A percentile compares a stretch with the other conserved stretches of the same genome.
Conservation (phyloP, 2,113 vertebrate genomes). For the Odocoileus hemionus region DNA sequence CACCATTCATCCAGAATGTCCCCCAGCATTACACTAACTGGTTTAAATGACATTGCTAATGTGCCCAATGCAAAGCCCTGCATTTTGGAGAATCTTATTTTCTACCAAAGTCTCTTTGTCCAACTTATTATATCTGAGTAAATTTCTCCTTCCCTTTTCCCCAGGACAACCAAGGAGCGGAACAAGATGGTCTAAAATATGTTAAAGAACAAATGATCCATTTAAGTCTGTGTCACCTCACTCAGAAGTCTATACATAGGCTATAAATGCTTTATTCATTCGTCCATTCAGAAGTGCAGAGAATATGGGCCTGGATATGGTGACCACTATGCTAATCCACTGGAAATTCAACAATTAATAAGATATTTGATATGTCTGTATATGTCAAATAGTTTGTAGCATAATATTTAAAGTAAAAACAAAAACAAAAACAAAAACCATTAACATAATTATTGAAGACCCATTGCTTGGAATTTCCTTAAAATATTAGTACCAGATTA, state of each 20-base stretch:
- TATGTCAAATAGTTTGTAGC: background rate
- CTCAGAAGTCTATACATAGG: background rate
- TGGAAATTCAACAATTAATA: background rate
- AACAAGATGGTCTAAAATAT: background rate
- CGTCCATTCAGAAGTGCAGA: background rate
- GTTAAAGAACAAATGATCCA: background rate
- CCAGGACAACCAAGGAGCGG: background rate
- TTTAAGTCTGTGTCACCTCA: background rate
- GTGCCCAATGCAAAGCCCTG: too few relatives aligned
- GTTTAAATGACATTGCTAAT: background rate
- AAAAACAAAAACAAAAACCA: background rate
- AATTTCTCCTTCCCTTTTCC: background rate
- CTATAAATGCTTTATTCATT: background rate
- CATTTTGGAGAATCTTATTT: background rate
- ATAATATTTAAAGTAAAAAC: background rate
- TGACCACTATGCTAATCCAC: background rate
- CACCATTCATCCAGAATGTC: background rate
- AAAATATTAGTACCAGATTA: background rate
- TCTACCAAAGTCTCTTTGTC: background rate
- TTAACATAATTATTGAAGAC: background rate
- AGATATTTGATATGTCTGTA: background rate
- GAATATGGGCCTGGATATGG: background rate
- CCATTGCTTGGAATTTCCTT: background rate
- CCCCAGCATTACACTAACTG: background rate
- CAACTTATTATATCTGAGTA: background rate